Evolutionary conservation across 2,797 vertebrate genomes (phyloP).

Genomic region (Aselliscus stoliczkanus): DNA sequence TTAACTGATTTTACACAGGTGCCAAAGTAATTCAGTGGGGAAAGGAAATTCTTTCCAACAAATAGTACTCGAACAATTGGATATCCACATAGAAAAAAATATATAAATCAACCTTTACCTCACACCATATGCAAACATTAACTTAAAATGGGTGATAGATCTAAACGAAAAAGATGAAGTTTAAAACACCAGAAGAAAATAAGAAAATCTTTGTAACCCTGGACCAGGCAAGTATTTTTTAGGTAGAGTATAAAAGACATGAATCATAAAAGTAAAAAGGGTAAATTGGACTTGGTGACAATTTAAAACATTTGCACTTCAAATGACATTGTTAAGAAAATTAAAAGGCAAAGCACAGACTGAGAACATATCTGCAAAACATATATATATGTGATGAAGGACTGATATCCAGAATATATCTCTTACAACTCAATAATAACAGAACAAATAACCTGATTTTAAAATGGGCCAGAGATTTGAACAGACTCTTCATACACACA

Average conservation of each 20-base stretch:
- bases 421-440: conserved; percentile 16
- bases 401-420: not conserved
- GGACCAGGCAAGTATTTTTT: not conserved
- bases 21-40: not conserved
- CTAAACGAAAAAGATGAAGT: not conserved
- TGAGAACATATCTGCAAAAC: not conserved
- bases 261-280: conserved; percentile 8
- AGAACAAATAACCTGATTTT: conserved; percentile 23
- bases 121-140: not conserved
- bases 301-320: conserved; percentile 11
- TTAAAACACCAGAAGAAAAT: not conserved
- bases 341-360: not conserved
- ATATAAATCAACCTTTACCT: not conserved
- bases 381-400: not conserved
- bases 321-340: conserved; percentile 28
- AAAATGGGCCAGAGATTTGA: conserved; percentile 23
- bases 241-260: not conserved
- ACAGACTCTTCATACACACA: not conserved
- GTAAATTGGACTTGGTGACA: not conserved
- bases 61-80: not conserved
- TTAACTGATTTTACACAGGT: not conserved
- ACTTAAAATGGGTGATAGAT: not conserved
- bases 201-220: not conserved
- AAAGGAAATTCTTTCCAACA: not conserved
- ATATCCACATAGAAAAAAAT: not conserved